Conservation (phyloP, 1,140 invertebrate genomes). For the Epicauta chinensis region DNA sequence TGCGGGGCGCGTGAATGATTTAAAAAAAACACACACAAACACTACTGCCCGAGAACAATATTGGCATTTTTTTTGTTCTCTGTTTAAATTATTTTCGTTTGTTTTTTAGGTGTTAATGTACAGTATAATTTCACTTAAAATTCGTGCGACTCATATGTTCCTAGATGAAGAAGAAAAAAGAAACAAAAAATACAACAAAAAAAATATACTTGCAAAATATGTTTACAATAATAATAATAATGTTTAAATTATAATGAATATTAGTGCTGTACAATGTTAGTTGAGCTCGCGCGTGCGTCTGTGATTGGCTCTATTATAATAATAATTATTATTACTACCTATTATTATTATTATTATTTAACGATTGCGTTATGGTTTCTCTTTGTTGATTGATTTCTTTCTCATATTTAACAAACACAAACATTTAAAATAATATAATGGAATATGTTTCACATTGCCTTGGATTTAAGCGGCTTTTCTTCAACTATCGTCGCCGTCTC, state of each 20-base stretch:
- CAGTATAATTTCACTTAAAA: slow-evolving; percentile 32
- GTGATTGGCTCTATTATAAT: slow-evolving; percentile 21
- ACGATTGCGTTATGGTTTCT: too few relatives aligned
- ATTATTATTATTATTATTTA: too few relatives aligned
- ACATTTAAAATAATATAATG: not conserved
- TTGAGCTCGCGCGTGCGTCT: slow-evolving; percentile 25
- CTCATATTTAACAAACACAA: not conserved
- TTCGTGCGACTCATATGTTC: slow-evolving; percentile 37
- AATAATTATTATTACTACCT: too few relatives aligned
- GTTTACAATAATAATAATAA: too few relatives aligned
- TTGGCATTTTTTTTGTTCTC: not conserved
- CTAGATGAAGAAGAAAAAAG: slow-evolving; percentile 33
- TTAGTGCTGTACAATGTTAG: slow-evolving; percentile 31
- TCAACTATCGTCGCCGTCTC: too few relatives aligned
- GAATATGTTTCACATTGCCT: not conserved
- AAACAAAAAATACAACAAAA: slow-evolving; percentile 14
- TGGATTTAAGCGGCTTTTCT: too few relatives aligned
- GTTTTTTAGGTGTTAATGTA: slow-evolving; percentile 33
- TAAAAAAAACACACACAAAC: not conserved
- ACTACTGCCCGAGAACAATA: not conserved
- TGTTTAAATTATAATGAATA: slow-evolving; percentile 19
- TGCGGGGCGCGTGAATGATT: not conserved
- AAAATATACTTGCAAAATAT: slow-evolving; percentile 10
- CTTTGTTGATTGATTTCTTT: too few relatives aligned
- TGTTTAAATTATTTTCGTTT: slow-evolving; percentile 3